phyloP scores from a whole-genome alignment of 2,113 vertebrate species.

The Thunnus thynnus region DNA sequence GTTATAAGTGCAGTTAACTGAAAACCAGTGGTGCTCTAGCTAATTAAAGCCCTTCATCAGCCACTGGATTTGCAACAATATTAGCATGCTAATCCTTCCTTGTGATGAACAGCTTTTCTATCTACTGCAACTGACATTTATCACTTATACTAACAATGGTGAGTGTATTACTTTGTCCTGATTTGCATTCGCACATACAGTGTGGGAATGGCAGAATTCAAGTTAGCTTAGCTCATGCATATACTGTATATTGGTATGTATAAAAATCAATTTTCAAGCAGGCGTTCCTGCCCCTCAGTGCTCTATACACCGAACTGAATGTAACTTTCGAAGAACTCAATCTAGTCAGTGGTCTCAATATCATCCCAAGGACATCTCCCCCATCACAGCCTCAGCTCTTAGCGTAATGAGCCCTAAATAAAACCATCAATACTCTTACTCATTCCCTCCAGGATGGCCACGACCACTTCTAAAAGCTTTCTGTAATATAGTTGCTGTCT shows the following conservation, averaged over 20 bases:
- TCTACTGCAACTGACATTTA: conserved; percentile 66
- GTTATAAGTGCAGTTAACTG: conserved; percentile 32
- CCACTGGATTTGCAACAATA: conserved; percentile 16
- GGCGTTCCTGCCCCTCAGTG: background rate
- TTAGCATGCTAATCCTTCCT: conserved; percentile 55
- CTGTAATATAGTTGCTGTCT: conserved; percentile 76
- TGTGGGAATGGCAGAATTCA: background rate
- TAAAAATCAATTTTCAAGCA: too few relatives aligned
- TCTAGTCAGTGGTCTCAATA: conserved; percentile 63
- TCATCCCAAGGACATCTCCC: conserved; percentile 82
- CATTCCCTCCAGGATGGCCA: conserved; percentile 73
- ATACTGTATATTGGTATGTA: too few relatives aligned
- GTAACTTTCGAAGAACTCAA: conserved; percentile 59
- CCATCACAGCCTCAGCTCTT: conserved; percentile 80
- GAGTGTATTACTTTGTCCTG: conserved; percentile 11
- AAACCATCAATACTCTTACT: conserved; percentile 84
- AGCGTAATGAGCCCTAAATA: conserved; percentile 86
- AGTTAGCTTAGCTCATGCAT: too few relatives aligned
- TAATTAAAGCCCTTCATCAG: conserved; percentile 14
- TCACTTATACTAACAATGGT: conserved; percentile 64
- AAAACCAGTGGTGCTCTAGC: conserved; percentile 20
- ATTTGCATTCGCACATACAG: conserved; percentile 20
- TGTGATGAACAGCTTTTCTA: conserved; percentile 46
- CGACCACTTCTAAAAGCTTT: conserved; percentile 85
- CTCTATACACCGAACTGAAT: conserved; percentile 23